Evolutionary conservation across 2,888 invertebrate species (phyloP).

Genomic region (Rhagium mordax): DNA sequence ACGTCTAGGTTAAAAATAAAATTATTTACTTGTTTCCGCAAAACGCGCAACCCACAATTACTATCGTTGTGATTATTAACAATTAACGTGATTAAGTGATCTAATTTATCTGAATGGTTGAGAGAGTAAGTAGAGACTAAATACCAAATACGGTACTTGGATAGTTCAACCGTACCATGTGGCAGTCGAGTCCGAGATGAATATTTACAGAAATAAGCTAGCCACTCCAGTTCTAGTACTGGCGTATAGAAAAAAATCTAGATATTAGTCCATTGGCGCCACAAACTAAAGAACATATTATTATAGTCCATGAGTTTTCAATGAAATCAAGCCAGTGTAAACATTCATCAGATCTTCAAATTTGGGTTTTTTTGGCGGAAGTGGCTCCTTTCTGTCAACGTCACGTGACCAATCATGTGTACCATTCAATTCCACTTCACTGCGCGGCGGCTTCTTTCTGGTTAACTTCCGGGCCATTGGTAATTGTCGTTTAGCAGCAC

Average conservation of each 20-base stretch:
- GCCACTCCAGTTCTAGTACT: not conserved
- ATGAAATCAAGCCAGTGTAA: too few relatives aligned
- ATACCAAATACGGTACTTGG: constrained; percentile 36
- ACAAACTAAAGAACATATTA: not conserved
- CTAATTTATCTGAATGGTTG: constrained; percentile 41
- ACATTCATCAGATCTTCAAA: too few relatives aligned
- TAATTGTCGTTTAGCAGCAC: too few relatives aligned
- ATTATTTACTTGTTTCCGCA: constrained; percentile 2
- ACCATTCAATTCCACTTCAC: too few relatives aligned
- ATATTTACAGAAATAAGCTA: not conserved
- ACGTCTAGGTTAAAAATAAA: not conserved
- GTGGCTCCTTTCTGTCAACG: too few relatives aligned
- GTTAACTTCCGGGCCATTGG: too few relatives aligned
- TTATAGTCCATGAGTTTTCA: too few relatives aligned
- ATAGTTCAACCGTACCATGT: constrained; percentile 32
- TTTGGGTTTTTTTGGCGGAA: too few relatives aligned
- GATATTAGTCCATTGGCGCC: not conserved
- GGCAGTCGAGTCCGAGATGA: constrained; percentile 3
- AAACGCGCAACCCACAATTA: constrained; percentile 7
- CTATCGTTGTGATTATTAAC: constrained; percentile 16
- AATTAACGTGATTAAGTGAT: constrained; percentile 38
- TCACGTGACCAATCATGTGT: too few relatives aligned
- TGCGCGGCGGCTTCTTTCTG: too few relatives aligned
- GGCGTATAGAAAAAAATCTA: not conserved
- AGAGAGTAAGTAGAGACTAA: constrained; percentile 34